Conservation (phyloP, 2,888 invertebrate species). For the Oscheius onirici region DNA sequence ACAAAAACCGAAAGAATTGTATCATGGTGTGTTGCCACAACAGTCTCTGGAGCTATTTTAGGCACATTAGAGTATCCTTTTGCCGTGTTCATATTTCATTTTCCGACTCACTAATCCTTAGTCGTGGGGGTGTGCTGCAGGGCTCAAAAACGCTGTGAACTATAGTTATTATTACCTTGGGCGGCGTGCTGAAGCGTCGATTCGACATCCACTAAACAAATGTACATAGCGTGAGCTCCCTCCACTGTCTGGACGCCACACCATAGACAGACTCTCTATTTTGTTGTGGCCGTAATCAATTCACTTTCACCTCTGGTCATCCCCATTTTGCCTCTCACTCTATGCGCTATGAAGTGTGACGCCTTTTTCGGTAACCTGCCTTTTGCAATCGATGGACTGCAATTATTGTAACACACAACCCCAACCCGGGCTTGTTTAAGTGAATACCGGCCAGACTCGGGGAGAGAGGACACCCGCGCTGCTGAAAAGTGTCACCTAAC, state of each 20-base stretch:
- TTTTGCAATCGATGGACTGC: conserved; percentile 23
- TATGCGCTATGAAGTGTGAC: background rate
- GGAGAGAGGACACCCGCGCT: conserved; percentile 10
- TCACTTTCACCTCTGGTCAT: background rate
- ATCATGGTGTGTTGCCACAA: background rate
- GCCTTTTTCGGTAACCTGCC: conserved; percentile 22
- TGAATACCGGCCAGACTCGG: conserved; percentile 23
- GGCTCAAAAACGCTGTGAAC: conserved; percentile 8
- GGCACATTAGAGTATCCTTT: no score
- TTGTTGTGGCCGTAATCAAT: background rate
- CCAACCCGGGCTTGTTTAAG: conserved; percentile 24
- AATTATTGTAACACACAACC: conserved; percentile 29
- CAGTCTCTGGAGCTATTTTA: no score
- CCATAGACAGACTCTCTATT: conserved; percentile 1
- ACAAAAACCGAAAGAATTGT: background rate
- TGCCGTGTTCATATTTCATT: conserved; percentile 10
- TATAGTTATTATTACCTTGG: conserved; percentile 27
- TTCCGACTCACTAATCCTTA: conserved; percentile 14
- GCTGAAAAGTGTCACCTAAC: conserved; percentile 8
- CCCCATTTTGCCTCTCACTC: conserved; percentile 1
- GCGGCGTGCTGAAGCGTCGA: conserved; percentile 12
- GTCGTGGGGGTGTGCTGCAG: conserved; percentile 2
- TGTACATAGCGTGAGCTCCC: conserved; percentile 22
- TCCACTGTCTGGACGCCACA: conserved; percentile 10
- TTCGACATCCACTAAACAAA: conserved; percentile 24